Percentiles rank a stretch among this genome's conserved stretches.
Evolutionary conservation across 2,113 vertebrate species (phyloP).

Genomic region (Thymallus thymallus): DNA sequence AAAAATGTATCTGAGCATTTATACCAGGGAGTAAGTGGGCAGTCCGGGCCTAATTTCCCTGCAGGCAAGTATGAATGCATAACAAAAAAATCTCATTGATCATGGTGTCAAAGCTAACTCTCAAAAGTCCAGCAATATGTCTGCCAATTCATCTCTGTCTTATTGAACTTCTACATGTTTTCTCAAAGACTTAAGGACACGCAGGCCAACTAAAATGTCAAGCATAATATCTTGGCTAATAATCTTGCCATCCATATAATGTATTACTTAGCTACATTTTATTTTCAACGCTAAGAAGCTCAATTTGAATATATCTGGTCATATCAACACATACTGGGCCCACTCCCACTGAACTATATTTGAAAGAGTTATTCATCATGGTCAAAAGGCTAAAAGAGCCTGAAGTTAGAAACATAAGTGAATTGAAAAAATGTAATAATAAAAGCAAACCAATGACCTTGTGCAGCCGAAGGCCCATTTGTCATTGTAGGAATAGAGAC

Average conservation of each 20-base stretch:
- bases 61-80: constrained; percentile 12
- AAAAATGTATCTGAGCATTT: neutral
- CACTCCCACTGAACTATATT: too few species aligned
- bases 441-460: constrained; percentile 44
- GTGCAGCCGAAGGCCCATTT: constrained; percentile 23
- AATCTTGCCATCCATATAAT: neutral
- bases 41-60: constrained; percentile 26
- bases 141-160: constrained; percentile 33
- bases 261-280: neutral
- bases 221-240: neutral
- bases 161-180: constrained; percentile 36
- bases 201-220: constrained; percentile 2
- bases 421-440: constrained; percentile 29
- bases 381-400: neutral
- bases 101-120: constrained; percentile 43
- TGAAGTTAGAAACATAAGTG: neutral
- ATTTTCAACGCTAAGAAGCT: neutral
- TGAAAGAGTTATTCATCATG: too few species aligned
- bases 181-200: constrained; percentile 6
- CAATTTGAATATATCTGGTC: neutral
- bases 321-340: neutral
- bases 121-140: constrained; percentile 36
- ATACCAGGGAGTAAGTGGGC: too few species aligned
- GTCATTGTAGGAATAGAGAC: constrained; percentile 30
- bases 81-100: constrained; percentile 49